Evolutionary conservation across 2,888 invertebrate genomes (phyloP), one percentile per base, ranked within the genome.

Genomic region (Eupithecia vulgata): DNA sequence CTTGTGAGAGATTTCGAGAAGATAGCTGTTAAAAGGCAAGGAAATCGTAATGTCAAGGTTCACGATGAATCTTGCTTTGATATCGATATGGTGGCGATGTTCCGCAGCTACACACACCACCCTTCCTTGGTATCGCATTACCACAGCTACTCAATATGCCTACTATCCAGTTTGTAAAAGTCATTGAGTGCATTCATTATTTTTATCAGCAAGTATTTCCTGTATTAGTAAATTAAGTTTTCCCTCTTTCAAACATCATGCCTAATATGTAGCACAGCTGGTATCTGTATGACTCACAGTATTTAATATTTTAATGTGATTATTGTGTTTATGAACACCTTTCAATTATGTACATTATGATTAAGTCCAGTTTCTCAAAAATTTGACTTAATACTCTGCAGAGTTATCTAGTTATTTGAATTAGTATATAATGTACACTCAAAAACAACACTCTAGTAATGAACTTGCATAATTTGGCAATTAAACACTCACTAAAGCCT

Each of bases 1-100:
- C n/a, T n/a, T n/a, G n/a, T n/a, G n/a, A n/a, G n/a, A n/a, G n/a
- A n/a, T n/a, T n/a, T n/a, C 10, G 37, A n/a, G 64, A 64, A 64
- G 37, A 37, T 35, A 10, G 8, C 37, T 48, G 35, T 37, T 34
- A 61, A 52, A 57, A 67, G 25, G 13, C 57, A 66, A 66, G 52
- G 67, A 74, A 76, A 77, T 74, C 61, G 76, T 82, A 88, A 89
- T 90, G 89, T 90, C 90, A 90, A 90, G 90, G 90, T 88, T 86
- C 79, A 78, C 35, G 69, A 75, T 65, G 62, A 67, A 67, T 74
- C 70, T 70, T 42, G 61, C 67, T 71, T 76, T 79, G 75, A 72
- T 74, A 78, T 76, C 13, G 74, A 76, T 77, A 77, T 34, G 48
- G 30, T 75, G 64, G 64, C 61, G 62, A 64, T 48, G 71, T 67